Conservation (phyloP, 2,888 invertebrate genomes). For the Campoletis raptor region DNA sequence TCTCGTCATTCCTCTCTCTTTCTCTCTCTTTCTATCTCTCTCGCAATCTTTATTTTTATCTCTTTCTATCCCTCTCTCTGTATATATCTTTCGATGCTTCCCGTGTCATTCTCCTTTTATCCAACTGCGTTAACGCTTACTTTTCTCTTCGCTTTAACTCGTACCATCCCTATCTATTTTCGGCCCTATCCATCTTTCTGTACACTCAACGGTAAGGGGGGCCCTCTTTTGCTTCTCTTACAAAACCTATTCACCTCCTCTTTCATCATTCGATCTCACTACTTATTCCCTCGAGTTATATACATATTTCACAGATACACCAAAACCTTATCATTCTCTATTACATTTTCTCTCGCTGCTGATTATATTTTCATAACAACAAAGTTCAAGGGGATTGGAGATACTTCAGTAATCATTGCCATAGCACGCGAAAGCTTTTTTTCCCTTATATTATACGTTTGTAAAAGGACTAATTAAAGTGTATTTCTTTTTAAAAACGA, state of each 20-base stretch:
- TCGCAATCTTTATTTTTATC: constrained; percentile 32
- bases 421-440: background rate
- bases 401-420: background rate
- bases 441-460: too few relatives aligned
- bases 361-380: background rate
- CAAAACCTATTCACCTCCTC: constrained; percentile 41
- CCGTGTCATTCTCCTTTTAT: constrained; percentile 36
- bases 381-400: background rate
- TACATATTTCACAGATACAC: background rate
- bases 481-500: background rate
- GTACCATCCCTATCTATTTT: constrained; percentile 41
- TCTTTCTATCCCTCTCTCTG: background rate
- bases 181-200: constrained; percentile 53
- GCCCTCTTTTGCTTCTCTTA: constrained; percentile 35
- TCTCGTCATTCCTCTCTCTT: constrained; percentile 71
- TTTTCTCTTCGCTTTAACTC: constrained; percentile 29
- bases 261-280: constrained; percentile 62
- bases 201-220: constrained; percentile 12
- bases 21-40: constrained; percentile 55
- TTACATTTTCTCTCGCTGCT: constrained; percentile 7
- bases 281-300: constrained; percentile 41
- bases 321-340: constrained; percentile 26
- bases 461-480: background rate
- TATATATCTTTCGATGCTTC: constrained; percentile 35
- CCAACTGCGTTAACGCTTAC: constrained; percentile 46